Percentiles rank a stretch among this genome's conserved stretches.
Evolutionary conservation across 2,113 vertebrate species (phyloP).

Genomic region (Gadus macrocephalus): DNA sequence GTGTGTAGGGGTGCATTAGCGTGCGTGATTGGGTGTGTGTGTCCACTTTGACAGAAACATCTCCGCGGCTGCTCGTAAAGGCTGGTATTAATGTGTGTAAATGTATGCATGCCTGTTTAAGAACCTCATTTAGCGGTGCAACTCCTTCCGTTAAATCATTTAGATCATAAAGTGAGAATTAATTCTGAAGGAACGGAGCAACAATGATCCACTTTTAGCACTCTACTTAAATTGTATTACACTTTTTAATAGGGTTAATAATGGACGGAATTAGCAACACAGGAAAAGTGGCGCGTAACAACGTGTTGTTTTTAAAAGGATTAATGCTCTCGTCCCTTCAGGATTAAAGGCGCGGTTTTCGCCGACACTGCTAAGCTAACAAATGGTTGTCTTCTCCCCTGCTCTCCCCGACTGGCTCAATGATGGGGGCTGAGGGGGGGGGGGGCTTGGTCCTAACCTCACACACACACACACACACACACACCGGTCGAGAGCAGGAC

Average conservation of each 20-base stretch:
- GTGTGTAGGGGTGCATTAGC: conserved; percentile 11
- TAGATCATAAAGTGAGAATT: conserved; percentile 64
- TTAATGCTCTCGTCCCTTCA: conserved; percentile 59
- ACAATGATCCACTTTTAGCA: conserved; percentile 67
- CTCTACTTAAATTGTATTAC: conserved; percentile 63
- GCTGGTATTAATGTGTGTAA: conserved; percentile 52
- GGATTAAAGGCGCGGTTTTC: conserved; percentile 56
- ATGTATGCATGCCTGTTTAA: conserved; percentile 41
- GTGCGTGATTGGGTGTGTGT: conserved; percentile 10
- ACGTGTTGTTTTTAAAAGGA: conserved; percentile 68
- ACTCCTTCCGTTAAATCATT: conserved; percentile 59
- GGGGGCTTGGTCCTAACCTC: conserved; percentile 43
- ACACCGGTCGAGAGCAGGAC: conserved; percentile 49
- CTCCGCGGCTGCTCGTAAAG: conserved; percentile 27
- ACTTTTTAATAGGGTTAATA: conserved; percentile 71
- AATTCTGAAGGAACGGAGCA: conserved; percentile 61
- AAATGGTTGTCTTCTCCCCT: conserved; percentile 45
- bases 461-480: neutral
- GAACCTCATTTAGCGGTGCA: conserved; percentile 43
- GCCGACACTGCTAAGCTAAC: conserved; percentile 61
- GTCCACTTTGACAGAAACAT: neutral
- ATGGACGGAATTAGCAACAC: conserved; percentile 62
- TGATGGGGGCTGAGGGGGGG: conserved; percentile 27
- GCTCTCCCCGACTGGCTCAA: conserved; percentile 39
- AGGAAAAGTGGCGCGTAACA: conserved; percentile 48